These are phyloP conservation scores for Apotomis betuletana DNA, from an alignment of 2,888 invertebrate genomes.

Conservation along the genomic window DNA sequence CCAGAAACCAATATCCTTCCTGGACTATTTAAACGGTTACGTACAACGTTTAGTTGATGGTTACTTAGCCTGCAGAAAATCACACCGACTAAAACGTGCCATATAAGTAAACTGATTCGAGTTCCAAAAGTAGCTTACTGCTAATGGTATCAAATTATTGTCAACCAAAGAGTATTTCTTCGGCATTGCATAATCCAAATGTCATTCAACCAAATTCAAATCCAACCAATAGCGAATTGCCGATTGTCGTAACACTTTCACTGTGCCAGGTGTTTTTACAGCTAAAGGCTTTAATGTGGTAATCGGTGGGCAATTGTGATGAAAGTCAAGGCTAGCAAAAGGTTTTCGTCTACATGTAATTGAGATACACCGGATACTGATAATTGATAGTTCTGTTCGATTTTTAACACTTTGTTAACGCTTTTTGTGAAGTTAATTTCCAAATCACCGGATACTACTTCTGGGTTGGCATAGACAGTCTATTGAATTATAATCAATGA, in stretches of 20 bases:
- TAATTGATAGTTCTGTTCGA: conserved; percentile 32
- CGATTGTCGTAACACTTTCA: conserved; percentile 49
- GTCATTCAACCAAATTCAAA: conserved; percentile 22
- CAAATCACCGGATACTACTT: background rate
- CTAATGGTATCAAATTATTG: conserved; percentile 54
- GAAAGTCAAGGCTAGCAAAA: conserved; percentile 43
- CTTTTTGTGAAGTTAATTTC: conserved; percentile 11
- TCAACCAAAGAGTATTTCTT: conserved; percentile 38
- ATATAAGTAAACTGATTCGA: background rate
- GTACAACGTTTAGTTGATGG: too few relatives aligned
- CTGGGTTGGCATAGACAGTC: background rate
- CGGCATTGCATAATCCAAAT: conserved; percentile 28
- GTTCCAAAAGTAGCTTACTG: conserved; percentile 1
- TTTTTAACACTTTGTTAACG: conserved; percentile 28
- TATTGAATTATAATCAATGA: background rate
- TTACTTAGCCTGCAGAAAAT: background rate
- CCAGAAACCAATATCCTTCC: too few relatives aligned
- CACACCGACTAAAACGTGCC: background rate
- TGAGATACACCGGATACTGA: conserved; percentile 31
- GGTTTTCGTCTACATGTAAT: conserved; percentile 30
- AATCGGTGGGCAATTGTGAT: conserved; percentile 33
- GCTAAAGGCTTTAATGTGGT: conserved; percentile 35
- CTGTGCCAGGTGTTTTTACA: conserved; percentile 43
- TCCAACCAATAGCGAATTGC: conserved; percentile 26
- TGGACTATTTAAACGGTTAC: too few relatives aligned